A percentile compares a stretch with the other conserved stretches of the same genome.
These are phyloP conservation scores for Thymelicus lineola DNA, from an alignment of 2,888 invertebrate genomes.

Conservation along the genomic window DNA sequence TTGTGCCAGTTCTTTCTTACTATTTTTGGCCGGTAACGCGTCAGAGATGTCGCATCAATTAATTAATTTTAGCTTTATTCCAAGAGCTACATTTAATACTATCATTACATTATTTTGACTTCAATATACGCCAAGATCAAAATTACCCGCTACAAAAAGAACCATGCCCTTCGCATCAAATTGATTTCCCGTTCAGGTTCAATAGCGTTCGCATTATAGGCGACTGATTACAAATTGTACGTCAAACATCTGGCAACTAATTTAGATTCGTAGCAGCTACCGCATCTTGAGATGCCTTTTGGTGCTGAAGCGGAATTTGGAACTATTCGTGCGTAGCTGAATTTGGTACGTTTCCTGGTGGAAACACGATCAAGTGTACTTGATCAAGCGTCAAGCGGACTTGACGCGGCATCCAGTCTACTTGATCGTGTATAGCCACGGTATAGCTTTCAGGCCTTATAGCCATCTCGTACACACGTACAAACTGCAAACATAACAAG, in stretches of 20 bases:
- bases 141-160: neutral
- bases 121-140: neutral
- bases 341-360: no score
- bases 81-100: neutral
- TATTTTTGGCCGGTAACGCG: no score
- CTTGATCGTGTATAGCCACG: no score
- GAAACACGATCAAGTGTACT: no score
- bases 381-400: no score
- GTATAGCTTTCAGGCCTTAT: no score
- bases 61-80: no score
- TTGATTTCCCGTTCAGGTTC: conserved; percentile 36
- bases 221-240: conserved; percentile 35
- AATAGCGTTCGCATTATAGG: conserved; percentile 30
- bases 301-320: neutral
- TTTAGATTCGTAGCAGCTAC: conserved; percentile 17
- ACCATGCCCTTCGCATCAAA: conserved; percentile 22
- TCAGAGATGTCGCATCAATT: no score
- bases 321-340: neutral
- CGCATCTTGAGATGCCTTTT: conserved; percentile 6
- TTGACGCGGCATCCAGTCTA: no score
- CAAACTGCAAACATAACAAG: no score
- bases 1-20: no score
- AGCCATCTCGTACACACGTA: no score
- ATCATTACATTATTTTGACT: neutral
- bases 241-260: conserved; percentile 29